Conservation (phyloP, 2,797 vertebrate genomes). For the Sciurus vulgaris region DNA sequence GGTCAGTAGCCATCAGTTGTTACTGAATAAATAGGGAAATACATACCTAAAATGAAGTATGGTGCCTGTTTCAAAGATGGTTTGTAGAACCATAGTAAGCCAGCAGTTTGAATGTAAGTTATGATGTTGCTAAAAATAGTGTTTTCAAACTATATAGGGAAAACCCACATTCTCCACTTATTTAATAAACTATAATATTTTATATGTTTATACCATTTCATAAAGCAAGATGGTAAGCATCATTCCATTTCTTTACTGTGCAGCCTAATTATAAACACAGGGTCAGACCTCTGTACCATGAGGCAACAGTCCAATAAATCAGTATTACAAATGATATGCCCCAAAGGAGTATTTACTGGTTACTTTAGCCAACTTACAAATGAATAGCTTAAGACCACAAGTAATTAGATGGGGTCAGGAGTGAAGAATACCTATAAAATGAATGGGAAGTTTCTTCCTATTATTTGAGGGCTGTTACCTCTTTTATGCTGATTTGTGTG, state of each 20-base stretch:
- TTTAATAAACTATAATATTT: conserved; percentile 68
- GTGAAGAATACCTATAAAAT: conserved; percentile 62
- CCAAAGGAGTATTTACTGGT: conserved; percentile 79
- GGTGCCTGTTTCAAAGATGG: not conserved
- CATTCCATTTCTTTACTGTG: conserved; percentile 69
- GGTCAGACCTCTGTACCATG: conserved; percentile 60
- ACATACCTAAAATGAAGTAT: not conserved
- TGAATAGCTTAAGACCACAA: conserved; percentile 71
- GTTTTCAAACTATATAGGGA: conserved; percentile 55
- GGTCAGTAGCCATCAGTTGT: not conserved
- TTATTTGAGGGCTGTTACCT: conserved; percentile 1
- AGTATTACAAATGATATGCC: conserved; percentile 77
- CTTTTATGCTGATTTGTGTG: conserved; percentile 42
- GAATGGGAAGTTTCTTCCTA: conserved; percentile 12
- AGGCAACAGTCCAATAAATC: conserved; percentile 75
- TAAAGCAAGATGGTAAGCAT: conserved; percentile 55
- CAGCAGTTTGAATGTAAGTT: conserved; percentile 38
- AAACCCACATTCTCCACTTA: conserved; percentile 52
- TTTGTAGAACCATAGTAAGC: not conserved
- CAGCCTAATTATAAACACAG: conserved; percentile 74
- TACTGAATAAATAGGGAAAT: conserved; percentile 48
- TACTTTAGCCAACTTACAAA: conserved; percentile 78
- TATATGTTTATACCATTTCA: conserved; percentile 58
- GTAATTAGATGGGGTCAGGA: conserved; percentile 72
- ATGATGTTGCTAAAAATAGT: conserved; percentile 57